These are phyloP conservation scores for Steatornis caripensis DNA, from an alignment of 2,113 vertebrate species.

Conservation along the genomic window DNA sequence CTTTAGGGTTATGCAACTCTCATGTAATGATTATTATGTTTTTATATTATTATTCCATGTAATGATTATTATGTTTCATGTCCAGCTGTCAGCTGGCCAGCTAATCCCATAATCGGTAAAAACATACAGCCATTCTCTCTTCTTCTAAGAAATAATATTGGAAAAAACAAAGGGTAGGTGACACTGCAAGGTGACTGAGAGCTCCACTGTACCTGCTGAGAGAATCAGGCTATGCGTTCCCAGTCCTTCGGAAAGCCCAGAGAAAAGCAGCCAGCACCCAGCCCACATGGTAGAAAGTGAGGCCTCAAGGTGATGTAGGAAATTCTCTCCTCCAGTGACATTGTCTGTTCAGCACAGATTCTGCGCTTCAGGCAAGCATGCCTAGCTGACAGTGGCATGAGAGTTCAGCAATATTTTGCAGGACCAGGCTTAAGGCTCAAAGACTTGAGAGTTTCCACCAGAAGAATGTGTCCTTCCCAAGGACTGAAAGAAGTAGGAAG, in stretches of 20 bases:
- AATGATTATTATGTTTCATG: not conserved
- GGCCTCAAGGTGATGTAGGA: not conserved
- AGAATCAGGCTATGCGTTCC: too few relatives aligned
- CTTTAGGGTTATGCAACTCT: not conserved
- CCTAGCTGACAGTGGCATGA: too few relatives aligned
- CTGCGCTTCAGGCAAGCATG: not conserved
- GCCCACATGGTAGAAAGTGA: rapidly evolving
- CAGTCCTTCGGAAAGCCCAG: not conserved
- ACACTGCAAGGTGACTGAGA: not conserved
- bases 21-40: not conserved
- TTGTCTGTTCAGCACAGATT: not conserved
- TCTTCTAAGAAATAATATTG: not conserved
- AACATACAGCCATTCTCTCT: not conserved
- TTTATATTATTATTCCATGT: not conserved
- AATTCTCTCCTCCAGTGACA: not conserved
- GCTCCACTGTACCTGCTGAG: not conserved
- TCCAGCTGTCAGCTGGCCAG: not conserved
- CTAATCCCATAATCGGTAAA: not conserved
- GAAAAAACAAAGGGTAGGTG: not conserved
- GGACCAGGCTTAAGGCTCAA: not conserved
- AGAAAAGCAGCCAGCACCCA: not conserved
- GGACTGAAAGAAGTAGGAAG: not conserved
- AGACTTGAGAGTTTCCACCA: not conserved
- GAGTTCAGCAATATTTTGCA: not conserved
- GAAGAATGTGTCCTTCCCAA: not conserved